phyloP scores from a whole-genome alignment of 2,888 invertebrate species.

The Chrysolina americana region DNA sequence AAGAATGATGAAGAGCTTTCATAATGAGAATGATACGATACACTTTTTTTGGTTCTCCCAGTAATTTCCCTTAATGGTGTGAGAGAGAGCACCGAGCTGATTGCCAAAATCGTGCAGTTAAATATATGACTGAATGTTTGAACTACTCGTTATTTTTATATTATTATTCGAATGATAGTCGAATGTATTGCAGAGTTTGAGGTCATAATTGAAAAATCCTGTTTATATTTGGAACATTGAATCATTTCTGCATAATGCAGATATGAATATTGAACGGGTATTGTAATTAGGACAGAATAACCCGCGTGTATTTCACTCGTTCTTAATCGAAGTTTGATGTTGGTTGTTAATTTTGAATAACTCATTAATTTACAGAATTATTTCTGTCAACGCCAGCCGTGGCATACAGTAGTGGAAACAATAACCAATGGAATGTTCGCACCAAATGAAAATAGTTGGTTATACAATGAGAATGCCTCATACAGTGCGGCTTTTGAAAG shows the following conservation, averaged over 20 bases:
- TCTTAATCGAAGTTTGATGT: constrained; percentile 7
- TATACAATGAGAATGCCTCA: no score
- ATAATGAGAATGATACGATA: no score
- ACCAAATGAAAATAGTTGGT: neutral
- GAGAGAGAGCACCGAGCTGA: constrained; percentile 12
- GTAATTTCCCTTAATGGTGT: neutral
- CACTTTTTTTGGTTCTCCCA: neutral
- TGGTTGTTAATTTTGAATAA: neutral
- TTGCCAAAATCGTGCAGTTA: neutral
- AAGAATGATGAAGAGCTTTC: no score
- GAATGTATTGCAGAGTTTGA: constrained; percentile 56
- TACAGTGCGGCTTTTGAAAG: no score
- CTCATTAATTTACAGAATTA: neutral
- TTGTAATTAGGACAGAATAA: neutral
- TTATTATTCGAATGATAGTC: constrained; percentile 54
- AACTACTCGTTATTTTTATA: constrained; percentile 52
- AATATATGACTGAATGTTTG: constrained; percentile 37
- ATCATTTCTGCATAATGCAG: constrained; percentile 33
- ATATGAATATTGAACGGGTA: constrained; percentile 9
- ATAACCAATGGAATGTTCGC: neutral
- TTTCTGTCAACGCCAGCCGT: neutral
- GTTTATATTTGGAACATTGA: constrained; percentile 54
- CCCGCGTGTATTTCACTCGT: neutral
- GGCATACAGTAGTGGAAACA: neutral
- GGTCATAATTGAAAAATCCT: constrained; percentile 56